A percentile compares a stretch with the other conserved stretches of the same genome.
These are phyloP conservation scores for Philereme vetulata DNA, from an alignment of 2,888 invertebrate species.

Conservation along the genomic window DNA sequence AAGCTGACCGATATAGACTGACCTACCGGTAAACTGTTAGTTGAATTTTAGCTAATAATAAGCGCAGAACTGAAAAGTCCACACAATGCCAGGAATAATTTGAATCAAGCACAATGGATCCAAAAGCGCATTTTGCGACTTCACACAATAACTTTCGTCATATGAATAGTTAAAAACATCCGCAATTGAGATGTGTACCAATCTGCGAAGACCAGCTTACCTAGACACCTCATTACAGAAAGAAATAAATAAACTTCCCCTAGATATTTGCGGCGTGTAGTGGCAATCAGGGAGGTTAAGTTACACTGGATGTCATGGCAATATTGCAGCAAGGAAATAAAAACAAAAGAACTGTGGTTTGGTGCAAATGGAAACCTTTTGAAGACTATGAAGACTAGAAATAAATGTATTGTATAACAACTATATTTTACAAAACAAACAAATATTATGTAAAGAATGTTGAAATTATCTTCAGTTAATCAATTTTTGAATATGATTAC, in stretches of 20 bases:
- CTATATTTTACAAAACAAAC: too few relatives aligned
- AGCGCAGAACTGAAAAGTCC: too few relatives aligned
- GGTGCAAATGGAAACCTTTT: conserved; percentile 37
- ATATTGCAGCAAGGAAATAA: conserved; percentile 66
- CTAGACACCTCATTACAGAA: conserved; percentile 51
- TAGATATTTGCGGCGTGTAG: conserved; percentile 46
- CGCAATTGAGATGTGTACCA: conserved; percentile 47
- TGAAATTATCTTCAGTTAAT: too few relatives aligned
- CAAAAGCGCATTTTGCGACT: conserved; percentile 29
- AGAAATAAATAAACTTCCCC: conserved; percentile 46
- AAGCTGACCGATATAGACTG: too few relatives aligned
- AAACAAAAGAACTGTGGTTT: conserved; percentile 55
- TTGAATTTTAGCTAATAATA: too few relatives aligned
- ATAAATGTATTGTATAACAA: too few relatives aligned
- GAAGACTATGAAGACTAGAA: not conserved
- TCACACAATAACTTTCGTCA: conserved; percentile 41
- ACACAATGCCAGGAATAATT: conserved; percentile 14
- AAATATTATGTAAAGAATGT: too few relatives aligned
- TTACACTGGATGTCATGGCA: conserved; percentile 64
- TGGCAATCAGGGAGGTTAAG: conserved; percentile 54
- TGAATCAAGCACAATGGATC: conserved; percentile 28
- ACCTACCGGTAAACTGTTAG: too few relatives aligned
- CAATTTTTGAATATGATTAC: too few relatives aligned
- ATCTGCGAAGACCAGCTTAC: conserved; percentile 45
- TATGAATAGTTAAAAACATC: conserved; percentile 50